Base-by-base conservation (phyloP, 2,113 vertebrate species). In the Perca flavescens region DNA sequence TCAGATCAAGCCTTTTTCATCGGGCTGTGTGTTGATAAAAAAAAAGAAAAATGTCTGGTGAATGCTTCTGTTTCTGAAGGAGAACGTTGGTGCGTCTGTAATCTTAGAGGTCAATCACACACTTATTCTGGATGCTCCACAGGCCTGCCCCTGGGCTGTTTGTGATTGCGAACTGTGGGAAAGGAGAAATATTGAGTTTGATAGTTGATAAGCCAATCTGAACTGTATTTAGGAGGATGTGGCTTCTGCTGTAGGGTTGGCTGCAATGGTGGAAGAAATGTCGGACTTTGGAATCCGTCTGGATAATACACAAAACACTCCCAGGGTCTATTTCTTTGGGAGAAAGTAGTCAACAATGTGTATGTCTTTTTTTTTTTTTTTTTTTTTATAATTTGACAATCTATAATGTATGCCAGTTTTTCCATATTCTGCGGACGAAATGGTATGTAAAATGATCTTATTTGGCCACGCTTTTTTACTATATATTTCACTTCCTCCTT, bases 21-120 rank as follows among this genome's bases (percentile, higher is more conserved):
- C 43, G 2, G 43, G 15, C 64, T n/a, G 3, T 4, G 60, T 14
- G 73, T 79, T 60, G 80, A 77, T 76, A 31, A 31, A 31, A 31
- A 31, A 50, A 0, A 68, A 10, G 40, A 1, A 68, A 72, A 79
- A 64, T 21, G 60, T 70, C 31, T 50, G 36, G 43, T 62, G 36
- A 28, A 0, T 25, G 17, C 10, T 67, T 17, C 14, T 70, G 47
- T 53, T 72, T 76, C 34, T 75, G 47, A 40, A 60, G 47, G 56
- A 40, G 54, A 11, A 61, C 83, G 79, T 76, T 68, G 68, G 36
- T 65, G 78, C 49, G 31, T 83, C 63, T 74, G 71, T 86, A 69
- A 75, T 77, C 69, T 79, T 49, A 56, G 58, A 75, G 74, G 80
- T 84, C 75, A 82, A 63, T 84, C 78, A 74, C 46, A 53, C 64